These are phyloP conservation scores for Echinarachnius parma DNA, from an alignment of 53 echinoderm and acorn worm species.

Conservation along the genomic window DNA sequence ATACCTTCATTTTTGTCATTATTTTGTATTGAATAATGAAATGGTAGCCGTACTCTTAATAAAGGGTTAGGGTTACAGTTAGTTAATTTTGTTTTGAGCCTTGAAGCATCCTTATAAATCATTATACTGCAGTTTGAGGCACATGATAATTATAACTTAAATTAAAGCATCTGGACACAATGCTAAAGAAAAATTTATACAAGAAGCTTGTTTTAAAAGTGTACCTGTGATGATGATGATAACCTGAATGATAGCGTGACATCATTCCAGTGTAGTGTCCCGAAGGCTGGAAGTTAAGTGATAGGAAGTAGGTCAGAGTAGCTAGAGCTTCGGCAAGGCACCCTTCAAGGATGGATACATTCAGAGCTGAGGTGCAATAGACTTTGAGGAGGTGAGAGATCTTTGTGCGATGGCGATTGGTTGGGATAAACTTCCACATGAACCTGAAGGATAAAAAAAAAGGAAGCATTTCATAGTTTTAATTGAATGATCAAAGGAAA, in stretches of 20 bases:
- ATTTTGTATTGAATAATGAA: no score
- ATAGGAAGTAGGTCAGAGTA: conserved; percentile 71
- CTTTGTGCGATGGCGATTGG: conserved; percentile 61
- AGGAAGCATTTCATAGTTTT: no score
- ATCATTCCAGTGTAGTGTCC: conserved; percentile 49
- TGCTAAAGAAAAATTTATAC: not conserved
- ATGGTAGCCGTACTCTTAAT: no score
- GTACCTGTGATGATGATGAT: conserved; percentile 72
- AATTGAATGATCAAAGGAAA: no score
- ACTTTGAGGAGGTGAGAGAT: conserved; percentile 55
- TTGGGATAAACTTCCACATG: conserved; percentile 70
- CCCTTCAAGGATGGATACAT: conserved; percentile 59
- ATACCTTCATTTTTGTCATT: no score
- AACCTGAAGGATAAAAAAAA: no score
- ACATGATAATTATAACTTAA: no score
- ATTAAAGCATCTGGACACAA: no score
- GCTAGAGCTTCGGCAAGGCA: conserved; percentile 77
- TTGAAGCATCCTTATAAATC: no score
- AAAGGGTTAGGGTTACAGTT: no score
- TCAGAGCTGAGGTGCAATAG: conserved; percentile 68
- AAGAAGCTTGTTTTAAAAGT: not conserved
- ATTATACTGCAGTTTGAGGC: no score
- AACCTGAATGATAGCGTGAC: conserved; percentile 71
- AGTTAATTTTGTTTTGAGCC: no score
- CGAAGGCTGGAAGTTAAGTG: conserved; percentile 54